phyloP scores from a whole-genome alignment of 2,797 vertebrate genomes.

The Lemur catta region DNA sequence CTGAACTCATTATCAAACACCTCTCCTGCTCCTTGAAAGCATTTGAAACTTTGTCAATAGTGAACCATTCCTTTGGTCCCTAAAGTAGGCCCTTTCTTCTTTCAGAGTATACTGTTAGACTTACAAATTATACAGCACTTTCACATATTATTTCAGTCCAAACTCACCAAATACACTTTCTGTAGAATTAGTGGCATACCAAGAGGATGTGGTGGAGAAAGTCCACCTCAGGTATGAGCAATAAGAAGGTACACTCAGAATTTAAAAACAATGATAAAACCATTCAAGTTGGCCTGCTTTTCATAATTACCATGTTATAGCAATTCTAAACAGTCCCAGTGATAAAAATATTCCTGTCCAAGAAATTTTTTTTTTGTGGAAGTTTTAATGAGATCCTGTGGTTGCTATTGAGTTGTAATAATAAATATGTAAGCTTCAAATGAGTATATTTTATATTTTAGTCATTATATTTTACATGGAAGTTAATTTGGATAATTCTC shows the following conservation, averaged over 20 bases:
- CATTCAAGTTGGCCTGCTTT: not conserved
- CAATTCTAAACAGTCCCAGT: not conserved
- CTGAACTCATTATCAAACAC: not conserved
- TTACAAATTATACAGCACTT: not conserved
- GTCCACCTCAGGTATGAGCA: not conserved
- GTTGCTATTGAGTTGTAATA: not conserved
- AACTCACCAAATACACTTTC: not conserved
- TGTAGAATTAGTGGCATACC: not conserved
- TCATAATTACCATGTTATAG: not conserved
- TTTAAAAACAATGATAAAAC: not conserved
- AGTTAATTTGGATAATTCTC: not conserved
- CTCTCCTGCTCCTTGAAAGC: not conserved
- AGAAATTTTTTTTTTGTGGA: not conserved
- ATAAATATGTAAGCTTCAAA: not conserved
- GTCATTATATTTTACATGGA: not conserved
- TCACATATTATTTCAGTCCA: not conserved
- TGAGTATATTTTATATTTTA: not conserved
- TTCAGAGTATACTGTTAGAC: not conserved
- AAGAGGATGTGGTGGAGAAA: not conserved
- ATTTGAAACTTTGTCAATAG: not conserved
- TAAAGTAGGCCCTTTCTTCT: not conserved
- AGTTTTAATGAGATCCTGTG: not conserved
- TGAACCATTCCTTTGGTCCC: not conserved
- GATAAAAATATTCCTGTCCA: not conserved
- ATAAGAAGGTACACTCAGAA: not conserved